A percentile compares a stretch with the other conserved stretches of the same genome.
phyloP scores from a whole-genome alignment of 2,888 invertebrate species.

The Galeruca laticollis region DNA sequence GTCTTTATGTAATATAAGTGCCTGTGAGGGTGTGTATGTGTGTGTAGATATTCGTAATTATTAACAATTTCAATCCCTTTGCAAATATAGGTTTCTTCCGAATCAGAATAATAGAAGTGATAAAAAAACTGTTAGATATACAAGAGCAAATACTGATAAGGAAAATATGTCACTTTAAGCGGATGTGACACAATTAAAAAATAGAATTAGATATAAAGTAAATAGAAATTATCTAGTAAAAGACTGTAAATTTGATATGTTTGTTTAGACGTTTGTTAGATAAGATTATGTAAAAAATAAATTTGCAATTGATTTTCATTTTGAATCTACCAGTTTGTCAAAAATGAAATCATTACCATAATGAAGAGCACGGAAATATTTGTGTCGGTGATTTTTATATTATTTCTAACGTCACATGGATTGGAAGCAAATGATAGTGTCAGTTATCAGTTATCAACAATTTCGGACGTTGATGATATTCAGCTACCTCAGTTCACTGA shows the following conservation, averaged over 20 bases:
- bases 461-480: not conserved
- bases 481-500: not conserved
- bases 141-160: constrained; percentile 26
- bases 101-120: not conserved
- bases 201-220: not conserved
- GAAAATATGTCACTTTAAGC: constrained; percentile 13
- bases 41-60: too few species aligned
- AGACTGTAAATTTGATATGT: not conserved
- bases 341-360: constrained; percentile 2
- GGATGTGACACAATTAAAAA: constrained; percentile 16
- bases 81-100: not conserved
- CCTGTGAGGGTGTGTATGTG: too few species aligned
- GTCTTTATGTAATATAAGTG: not conserved
- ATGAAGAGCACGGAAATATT: constrained; percentile 20
- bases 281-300: not conserved
- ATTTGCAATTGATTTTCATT: constrained; percentile 6
- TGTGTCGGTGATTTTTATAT: constrained; percentile 2
- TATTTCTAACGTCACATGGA: not conserved
- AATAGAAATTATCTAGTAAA: constrained; percentile 1
- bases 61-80: too few species aligned
- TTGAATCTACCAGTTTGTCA: not conserved
- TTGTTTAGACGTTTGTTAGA: not conserved
- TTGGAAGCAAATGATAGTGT: constrained; percentile 3
- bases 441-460: not conserved
- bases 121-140: not conserved